Base-by-base conservation (phyloP, 2,113 vertebrate species). In the Butorides virescens region DNA sequence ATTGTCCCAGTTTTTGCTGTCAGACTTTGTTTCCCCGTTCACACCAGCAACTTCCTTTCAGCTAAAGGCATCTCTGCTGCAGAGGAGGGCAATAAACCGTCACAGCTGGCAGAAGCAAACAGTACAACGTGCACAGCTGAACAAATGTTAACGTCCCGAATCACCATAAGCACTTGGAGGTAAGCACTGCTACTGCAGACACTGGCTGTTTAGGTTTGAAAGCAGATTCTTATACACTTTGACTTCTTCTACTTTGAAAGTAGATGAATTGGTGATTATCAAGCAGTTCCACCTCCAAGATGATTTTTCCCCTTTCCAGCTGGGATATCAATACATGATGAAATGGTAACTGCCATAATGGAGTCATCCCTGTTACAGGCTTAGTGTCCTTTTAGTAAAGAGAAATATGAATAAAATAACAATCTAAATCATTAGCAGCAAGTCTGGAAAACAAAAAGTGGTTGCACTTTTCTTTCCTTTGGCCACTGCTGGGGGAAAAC, bases 1-100 rank as follows among this genome's bases (percentile, higher is more conserved):
- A 77, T 66, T 90, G 88, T 87, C 96, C 96, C 61, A 86, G 84
- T 92, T 97, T 97, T 78, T 82, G 72, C 90, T 96, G 80, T 83
- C 86, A 92, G 77, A 61, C 46, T 18, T 93, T 94, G 2, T 78
- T 92, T 50, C 49, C 13, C 50, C 39, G 71, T 85, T 95, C 58
- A 95, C 70, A 77, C 44, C 82, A 93, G 94, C 87, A 97, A 32
- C 34, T 86, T 95, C 66, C 59, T 73, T 94, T 44, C 67, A 88
- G 70, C 62, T 86, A 61, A 87, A 96, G 67, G 68, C 87, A 68
- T 88, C 77, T 96, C 62, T 93, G 34, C 62, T 76, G 61, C 85
- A 88, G 49, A 29, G 30, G 30, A 95, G 36, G 26, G 27, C 50
- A 94, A 76, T 74, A 79, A 93, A 23, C 84, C 96, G 32, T 94